Conservation (phyloP, 2,888 invertebrate genomes). For the Liposcelis brunnea region DNA sequence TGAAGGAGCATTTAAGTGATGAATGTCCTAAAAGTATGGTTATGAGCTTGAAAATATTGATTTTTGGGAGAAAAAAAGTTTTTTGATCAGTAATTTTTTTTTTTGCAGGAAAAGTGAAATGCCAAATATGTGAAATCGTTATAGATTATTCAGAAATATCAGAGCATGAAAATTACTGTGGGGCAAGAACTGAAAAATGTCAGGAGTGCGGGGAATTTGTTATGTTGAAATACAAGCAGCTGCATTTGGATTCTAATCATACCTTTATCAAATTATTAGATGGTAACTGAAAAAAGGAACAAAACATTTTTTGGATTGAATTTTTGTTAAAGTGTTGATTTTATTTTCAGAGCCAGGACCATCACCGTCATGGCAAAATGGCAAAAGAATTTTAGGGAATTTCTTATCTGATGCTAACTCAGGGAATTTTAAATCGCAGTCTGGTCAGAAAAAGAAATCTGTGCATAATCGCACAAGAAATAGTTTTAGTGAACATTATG, state of each 20-base stretch:
- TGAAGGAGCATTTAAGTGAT: slow-evolving; percentile 20
- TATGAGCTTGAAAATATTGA: no score
- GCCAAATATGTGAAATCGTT: slow-evolving; percentile 49
- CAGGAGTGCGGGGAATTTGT: slow-evolving; percentile 47
- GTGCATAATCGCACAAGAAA: no score
- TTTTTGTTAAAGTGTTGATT: no score
- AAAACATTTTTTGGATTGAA: neutral
- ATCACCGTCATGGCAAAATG: slow-evolving; percentile 28
- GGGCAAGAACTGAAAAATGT: slow-evolving; percentile 51
- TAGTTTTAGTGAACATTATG: no score
- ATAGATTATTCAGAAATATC: slow-evolving; percentile 39
- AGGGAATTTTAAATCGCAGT: no score
- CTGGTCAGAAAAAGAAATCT: no score
- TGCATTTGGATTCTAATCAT: slow-evolving; percentile 47
- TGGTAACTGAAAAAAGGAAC: slow-evolving; percentile 26
- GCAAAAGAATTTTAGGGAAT: slow-evolving; percentile 9
- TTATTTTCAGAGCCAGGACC: slow-evolving; percentile 30
- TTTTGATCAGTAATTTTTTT: no score
- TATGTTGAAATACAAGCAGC: slow-evolving; percentile 47
- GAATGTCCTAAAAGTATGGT: slow-evolving; percentile 18
- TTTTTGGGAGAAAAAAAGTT: no score
- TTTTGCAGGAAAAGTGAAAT: slow-evolving; percentile 25
- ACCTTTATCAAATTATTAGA: slow-evolving; percentile 42
- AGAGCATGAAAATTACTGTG: slow-evolving; percentile 50
- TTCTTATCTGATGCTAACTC: no score